A percentile compares a stretch with the other conserved stretches of the same genome.
phyloP scores from a whole-genome alignment of 2,113 vertebrate genomes.

The Atlantisia rogersi region DNA sequence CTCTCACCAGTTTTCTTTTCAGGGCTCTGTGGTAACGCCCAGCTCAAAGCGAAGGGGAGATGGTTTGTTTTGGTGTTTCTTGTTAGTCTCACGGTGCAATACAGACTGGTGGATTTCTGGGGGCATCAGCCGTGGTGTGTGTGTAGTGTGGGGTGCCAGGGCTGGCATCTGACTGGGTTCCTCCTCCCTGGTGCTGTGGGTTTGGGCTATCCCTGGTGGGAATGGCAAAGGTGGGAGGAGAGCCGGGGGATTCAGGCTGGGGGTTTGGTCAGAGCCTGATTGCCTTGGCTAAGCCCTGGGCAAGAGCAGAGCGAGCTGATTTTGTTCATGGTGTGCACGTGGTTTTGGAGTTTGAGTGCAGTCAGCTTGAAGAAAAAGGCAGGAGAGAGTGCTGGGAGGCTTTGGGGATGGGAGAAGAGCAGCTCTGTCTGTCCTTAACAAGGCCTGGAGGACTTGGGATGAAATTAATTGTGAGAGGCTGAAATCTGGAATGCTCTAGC shows the following conservation, averaged over 20 bases:
- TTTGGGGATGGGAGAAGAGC: background rate
- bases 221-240: background rate
- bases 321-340: background rate
- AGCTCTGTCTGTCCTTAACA: background rate
- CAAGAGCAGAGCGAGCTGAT: background rate
- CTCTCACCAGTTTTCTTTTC: background rate
- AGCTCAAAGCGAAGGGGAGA: background rate
- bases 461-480: background rate
- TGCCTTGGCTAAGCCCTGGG: background rate
- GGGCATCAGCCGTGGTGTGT: background rate
- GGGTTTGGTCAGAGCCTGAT: background rate
- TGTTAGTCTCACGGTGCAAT: background rate
- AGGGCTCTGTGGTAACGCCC: background rate
- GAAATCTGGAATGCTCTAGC: slow-evolving; percentile 4
- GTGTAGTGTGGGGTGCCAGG: background rate
- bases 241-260: background rate
- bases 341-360: background rate
- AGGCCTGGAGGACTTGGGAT: background rate
- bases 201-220: background rate
- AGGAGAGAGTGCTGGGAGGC: background rate
- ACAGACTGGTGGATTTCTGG: background rate
- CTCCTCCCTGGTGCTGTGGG: background rate
- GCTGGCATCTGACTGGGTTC: background rate
- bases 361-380: background rate
- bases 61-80: background rate